phyloP scores from a whole-genome alignment of 2,113 vertebrate genomes.

The Pseudorhombus dupliciocellatus region DNA sequence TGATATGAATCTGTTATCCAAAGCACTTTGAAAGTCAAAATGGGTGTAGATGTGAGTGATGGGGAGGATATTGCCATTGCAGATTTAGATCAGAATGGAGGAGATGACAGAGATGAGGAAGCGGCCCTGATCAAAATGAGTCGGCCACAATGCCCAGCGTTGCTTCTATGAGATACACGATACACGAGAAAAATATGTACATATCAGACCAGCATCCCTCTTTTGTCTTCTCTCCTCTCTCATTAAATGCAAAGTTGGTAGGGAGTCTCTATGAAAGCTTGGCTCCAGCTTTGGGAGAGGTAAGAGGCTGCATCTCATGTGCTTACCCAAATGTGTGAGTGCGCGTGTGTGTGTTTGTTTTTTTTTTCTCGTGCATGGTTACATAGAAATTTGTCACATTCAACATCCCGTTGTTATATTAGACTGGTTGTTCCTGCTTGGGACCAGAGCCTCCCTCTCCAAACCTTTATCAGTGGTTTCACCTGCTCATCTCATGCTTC shows the following conservation, averaged over 20 bases:
- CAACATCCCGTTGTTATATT: slow-evolving; percentile 23
- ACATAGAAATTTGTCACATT: slow-evolving; percentile 28
- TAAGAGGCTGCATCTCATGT: slow-evolving; percentile 75
- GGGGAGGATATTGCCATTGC: slow-evolving; percentile 42
- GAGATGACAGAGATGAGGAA: slow-evolving; percentile 59
- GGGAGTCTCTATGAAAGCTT: slow-evolving; percentile 78
- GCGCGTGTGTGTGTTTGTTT: slow-evolving; percentile 25
- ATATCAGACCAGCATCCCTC: slow-evolving; percentile 63
- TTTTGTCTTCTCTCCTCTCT: slow-evolving; percentile 78
- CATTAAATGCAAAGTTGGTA: slow-evolving; percentile 81
- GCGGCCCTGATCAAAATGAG: slow-evolving; percentile 43
- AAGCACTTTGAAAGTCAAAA: slow-evolving; percentile 52
- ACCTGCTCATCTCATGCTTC: slow-evolving; percentile 59
- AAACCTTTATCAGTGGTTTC: slow-evolving; percentile 33
- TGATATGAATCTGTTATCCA: slow-evolving; percentile 34
- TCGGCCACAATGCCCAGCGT: slow-evolving; percentile 27
- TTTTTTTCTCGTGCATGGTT: slow-evolving; percentile 59
- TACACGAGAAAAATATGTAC: slow-evolving; percentile 43
- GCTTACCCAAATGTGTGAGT: slow-evolving; percentile 34
- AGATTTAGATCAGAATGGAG: slow-evolving; percentile 41
- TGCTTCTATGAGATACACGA: slow-evolving; percentile 43
- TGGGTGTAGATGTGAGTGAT: slow-evolving; percentile 18
- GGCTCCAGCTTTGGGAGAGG: slow-evolving; percentile 78
- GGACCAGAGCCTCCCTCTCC: slow-evolving; percentile 37
- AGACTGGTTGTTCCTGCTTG: slow-evolving; percentile 42